Evolutionary conservation across 2,797 vertebrate species (phyloP), one percentile per base, ranked within the genome.

Genomic region (Calcarius lapponicus): DNA sequence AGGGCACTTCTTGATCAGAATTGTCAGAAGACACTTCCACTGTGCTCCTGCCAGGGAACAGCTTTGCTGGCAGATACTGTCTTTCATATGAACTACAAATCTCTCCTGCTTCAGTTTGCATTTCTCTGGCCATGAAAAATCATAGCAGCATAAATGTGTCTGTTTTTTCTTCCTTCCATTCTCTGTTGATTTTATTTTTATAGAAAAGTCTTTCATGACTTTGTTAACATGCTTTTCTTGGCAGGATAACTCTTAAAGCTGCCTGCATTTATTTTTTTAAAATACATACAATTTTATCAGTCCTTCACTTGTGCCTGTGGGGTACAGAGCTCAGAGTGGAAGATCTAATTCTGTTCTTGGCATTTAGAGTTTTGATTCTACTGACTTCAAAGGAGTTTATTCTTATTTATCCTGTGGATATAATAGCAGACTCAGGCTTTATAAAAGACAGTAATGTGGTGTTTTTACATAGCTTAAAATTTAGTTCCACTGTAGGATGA

Each of bases 1-100:
- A 97, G 95, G 93, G 61, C 61, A 31, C 57, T 92, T 92, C 97
- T 97, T 96, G 97, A 97, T 97, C 96, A 95, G 94, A 95, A 83
- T 93, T 96, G 96, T 97, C 96, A 94, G 48, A 95, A 96, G 92
- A 86, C 79, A 66, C 96, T 97, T 95, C 51, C 76, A 83, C 93
- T 90, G 92, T 91, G 93, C 70, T 97, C 74, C 92, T 95, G 62
- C 66, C 60, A 86, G 69, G 36, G 80, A 91, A 88, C 32, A 38
- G 88, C 65, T 92, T 88, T 91, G 73, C 95, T 84, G 74, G 83
- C 92, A 97, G 93, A 95, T 91, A 73, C 72, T 67, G 78, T 65
- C 88, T 96, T 94, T 97, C 86, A 76, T 43, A 34, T 57, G 76
- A 97, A 40, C 90, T 80, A 86, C 60, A 38, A 72, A 66, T 74